phyloP scores from a whole-genome alignment of 2,797 vertebrate genomes.

The Microchirus variegatus region DNA sequence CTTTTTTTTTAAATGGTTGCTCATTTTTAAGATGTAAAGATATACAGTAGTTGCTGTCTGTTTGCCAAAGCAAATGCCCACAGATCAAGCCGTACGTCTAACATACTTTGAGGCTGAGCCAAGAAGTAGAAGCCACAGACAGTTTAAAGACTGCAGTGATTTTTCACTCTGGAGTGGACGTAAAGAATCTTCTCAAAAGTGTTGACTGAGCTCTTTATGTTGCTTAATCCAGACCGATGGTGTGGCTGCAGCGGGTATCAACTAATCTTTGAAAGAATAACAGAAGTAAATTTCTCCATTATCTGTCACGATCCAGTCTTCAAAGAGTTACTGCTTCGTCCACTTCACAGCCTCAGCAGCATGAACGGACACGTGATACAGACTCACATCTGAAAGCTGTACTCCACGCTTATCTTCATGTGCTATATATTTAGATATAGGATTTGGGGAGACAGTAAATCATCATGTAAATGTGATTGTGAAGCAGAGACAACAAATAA shows the following conservation, averaged over 20 bases:
- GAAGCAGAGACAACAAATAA: conserved; percentile 27
- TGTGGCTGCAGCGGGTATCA: conserved; percentile 8
- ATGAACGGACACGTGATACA: conserved; percentile 5
- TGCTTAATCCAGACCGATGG: conserved; percentile 2
- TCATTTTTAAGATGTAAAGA: conserved; percentile 34
- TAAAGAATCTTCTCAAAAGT: conserved; percentile 7
- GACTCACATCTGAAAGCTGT: conserved; percentile 15
- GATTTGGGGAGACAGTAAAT: no score
- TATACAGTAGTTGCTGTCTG: conserved; percentile 26
- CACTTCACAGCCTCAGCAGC: conserved; percentile 20
- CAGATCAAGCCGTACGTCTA: conserved; percentile 1
- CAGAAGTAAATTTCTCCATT: conserved; percentile 9
- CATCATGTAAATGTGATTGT: no score
- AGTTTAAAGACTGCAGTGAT: conserved; percentile 22
- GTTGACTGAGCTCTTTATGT: not conserved
- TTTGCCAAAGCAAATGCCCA: conserved; percentile 24
- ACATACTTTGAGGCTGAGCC: conserved; percentile 52
- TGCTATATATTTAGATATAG: no score
- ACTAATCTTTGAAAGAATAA: not conserved
- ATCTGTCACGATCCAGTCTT: conserved; percentile 16
- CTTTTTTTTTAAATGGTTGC: conserved; percentile 15
- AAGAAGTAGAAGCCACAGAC: conserved; percentile 36
- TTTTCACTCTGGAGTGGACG: conserved; percentile 26
- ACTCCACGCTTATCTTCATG: not conserved
- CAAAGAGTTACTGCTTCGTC: conserved; percentile 19